phyloP scores from a whole-genome alignment of 1,140 invertebrate species.

The Atopsyche davidsoni region DNA sequence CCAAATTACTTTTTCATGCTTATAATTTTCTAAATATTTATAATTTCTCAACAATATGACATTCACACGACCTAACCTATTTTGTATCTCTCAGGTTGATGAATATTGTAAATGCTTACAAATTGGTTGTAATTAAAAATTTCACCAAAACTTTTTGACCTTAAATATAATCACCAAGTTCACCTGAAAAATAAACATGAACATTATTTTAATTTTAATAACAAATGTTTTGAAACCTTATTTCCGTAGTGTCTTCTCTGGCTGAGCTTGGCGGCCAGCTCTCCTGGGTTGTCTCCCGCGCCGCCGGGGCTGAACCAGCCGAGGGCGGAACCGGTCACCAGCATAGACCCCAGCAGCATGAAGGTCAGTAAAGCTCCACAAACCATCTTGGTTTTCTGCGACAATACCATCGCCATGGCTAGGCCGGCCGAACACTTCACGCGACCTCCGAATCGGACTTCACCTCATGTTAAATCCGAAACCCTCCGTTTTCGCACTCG shows the following conservation, averaged over 20 bases:
- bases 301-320: conserved; percentile 40
- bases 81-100: too few species aligned
- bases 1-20: too few species aligned
- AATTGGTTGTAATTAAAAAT: too few species aligned
- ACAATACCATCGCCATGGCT: conserved; percentile 55
- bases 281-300: conserved; percentile 17
- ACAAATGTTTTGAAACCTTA: conserved; percentile 20
- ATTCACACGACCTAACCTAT: too few species aligned
- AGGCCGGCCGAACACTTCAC: neutral
- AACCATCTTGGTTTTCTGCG: conserved; percentile 51
- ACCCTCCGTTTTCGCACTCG: neutral
- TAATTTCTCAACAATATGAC: too few species aligned
- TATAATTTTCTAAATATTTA: too few species aligned
- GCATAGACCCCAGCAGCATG: conserved; percentile 47
- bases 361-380: conserved; percentile 47
- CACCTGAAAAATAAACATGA: neutral
- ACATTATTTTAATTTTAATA: too few species aligned
- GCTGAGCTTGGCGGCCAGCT: conserved; percentile 28
- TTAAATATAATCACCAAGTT: neutral
- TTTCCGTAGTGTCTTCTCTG: conserved; percentile 26
- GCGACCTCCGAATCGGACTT: neutral
- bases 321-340: conserved; percentile 50
- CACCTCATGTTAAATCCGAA: conserved; percentile 5
- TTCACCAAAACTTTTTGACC: neutral
- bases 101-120: too few species aligned